phyloP scores from a whole-genome alignment of 2,888 invertebrate species.

The Lasioglossum villosulum region DNA sequence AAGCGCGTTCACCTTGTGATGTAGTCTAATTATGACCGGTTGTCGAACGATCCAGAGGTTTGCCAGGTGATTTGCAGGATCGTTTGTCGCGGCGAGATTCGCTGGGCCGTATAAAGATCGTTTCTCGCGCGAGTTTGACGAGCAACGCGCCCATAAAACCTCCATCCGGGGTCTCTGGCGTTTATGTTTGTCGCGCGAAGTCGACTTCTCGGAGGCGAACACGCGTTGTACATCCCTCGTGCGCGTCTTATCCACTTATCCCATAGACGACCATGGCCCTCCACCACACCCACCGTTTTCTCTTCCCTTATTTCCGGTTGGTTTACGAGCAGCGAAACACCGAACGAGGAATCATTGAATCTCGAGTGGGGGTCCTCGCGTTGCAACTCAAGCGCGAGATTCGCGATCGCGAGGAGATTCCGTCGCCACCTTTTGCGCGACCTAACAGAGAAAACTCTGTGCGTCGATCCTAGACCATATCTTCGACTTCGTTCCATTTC shows the following conservation, averaged over 20 bases:
- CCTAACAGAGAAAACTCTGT: neutral
- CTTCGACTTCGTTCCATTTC: neutral
- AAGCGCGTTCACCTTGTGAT: too few species aligned
- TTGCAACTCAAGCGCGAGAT: neutral
- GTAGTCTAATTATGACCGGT: neutral
- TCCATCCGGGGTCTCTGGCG: slow-evolving; percentile 6
- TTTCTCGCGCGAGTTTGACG: slow-evolving; percentile 38
- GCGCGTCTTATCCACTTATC: slow-evolving; percentile 46
- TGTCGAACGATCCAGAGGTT: neutral
- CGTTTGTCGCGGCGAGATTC: slow-evolving; percentile 41
- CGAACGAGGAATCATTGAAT: slow-evolving; percentile 32
- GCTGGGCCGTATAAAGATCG: slow-evolving; percentile 35
- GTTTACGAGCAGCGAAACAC: slow-evolving; percentile 35
- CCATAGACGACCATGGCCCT: neutral
- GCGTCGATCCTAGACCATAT: neutral
- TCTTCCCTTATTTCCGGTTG: slow-evolving; percentile 20
- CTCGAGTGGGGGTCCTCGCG: neutral
- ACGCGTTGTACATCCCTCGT: slow-evolving; percentile 25
- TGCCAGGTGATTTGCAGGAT: neutral
- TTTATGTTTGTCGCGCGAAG: slow-evolving; percentile 22
- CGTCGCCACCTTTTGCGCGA: neutral
- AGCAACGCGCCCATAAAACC: slow-evolving; percentile 35
- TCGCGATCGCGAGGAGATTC: neutral
- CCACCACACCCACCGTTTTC: neutral
- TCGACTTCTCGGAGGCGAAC: slow-evolving; percentile 25